Percentiles rank a stretch among this genome's conserved stretches.
phyloP scores from a whole-genome alignment of 2,113 vertebrate species.

The Dipodomys merriami region DNA sequence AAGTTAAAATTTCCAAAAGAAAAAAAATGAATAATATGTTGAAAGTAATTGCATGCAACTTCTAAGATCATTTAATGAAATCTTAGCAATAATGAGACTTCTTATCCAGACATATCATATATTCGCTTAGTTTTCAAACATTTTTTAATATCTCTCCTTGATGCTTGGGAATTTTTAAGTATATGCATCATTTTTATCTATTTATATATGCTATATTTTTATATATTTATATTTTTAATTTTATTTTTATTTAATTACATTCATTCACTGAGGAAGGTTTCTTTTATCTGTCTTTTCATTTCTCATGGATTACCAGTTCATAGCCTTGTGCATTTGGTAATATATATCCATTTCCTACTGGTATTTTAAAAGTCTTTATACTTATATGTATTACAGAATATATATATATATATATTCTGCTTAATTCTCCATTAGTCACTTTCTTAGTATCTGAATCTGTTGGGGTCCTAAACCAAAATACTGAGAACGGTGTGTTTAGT shows the following conservation, averaged over 20 bases:
- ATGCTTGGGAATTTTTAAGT: neutral
- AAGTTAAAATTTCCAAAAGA: neutral
- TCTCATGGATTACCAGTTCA: neutral
- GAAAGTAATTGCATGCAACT: neutral
- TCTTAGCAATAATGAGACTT: neutral
- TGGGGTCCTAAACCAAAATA: neutral
- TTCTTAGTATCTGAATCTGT: neutral
- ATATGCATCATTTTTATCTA: no score
- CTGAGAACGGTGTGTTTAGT: neutral
- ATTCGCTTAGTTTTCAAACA: neutral
- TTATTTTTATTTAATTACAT: constrained; percentile 4
- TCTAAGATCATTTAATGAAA: constrained; percentile 26
- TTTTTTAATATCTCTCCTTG: neutral
- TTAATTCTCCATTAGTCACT: neutral
- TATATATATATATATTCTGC: neutral
- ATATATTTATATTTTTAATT: neutral
- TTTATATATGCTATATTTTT: no score
- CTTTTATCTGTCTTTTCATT: neutral
- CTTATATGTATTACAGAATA: neutral
- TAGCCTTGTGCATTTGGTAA: neutral
- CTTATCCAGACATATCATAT: neutral
- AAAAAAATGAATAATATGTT: neutral
- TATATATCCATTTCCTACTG: neutral
- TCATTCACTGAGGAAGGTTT: neutral
- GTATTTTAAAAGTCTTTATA: neutral